Evolutionary conservation across 2,113 vertebrate genomes (phyloP), one percentile per base, ranked within the genome.

Genomic region (Globicephala melas): DNA sequence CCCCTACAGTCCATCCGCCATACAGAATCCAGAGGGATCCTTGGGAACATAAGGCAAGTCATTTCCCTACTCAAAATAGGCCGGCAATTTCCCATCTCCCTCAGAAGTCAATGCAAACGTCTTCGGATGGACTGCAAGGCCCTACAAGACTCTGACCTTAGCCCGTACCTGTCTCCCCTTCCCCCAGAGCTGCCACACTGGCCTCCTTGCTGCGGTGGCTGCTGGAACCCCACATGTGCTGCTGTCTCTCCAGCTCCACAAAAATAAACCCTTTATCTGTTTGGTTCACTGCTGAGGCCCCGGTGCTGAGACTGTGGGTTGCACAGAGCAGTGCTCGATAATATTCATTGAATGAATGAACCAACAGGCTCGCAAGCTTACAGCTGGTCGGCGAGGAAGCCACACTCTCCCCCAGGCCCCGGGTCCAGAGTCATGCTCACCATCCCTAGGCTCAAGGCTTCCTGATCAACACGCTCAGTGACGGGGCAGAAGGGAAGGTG

Each of bases 391-490:
- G 53, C 23, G 15, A 92, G 53, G 14, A 58, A 71, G 77, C n/a
- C 58, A 58, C 21, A 3, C 8, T 47, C 55, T 50, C 23, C 4
- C 67, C 79, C 2, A 0, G 17, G 26, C 25, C 47, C 36, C 2
- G 6, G 28, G 5, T 31, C 65, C 21, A 73, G 55, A 84, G 13
- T 18, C 0, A 1, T 15, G 41, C 55, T 50, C 25, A 4, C 18
- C 25, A 2, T 0, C 10, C 6, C 7, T 4, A 2, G 33, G 12
- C 33, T 17, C 25, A 28, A 13, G 5, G 44, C 26, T 5, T 74
- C 41, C 33, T 25, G 41, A 1, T 28, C 55, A n/a, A 3, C 31
- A 18, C 0, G 1, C 53, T 47, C 77, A 15, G 9, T 0, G 2
- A 28, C 0, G 14, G 76, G 31, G 38, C 23, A 33, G 31, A 36